Percentiles rank a stretch among this genome's conserved stretches.
Conservation (phyloP, 2,797 vertebrate genomes). For the Myripristis murdjan region DNA sequence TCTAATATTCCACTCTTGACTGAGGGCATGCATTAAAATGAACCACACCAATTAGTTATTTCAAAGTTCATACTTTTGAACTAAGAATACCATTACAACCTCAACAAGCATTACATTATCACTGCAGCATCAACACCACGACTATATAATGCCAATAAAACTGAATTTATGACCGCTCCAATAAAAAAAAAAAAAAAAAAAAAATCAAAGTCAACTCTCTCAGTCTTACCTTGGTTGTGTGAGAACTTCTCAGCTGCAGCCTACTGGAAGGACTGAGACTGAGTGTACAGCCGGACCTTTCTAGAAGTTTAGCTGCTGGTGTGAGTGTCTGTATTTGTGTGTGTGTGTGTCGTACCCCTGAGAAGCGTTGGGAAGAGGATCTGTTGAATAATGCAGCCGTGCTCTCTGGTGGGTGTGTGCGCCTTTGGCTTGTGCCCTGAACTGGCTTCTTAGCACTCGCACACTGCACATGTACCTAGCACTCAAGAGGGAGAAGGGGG, state of each 20-base stretch:
- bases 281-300: constrained; percentile 41
- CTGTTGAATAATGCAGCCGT: constrained; percentile 64
- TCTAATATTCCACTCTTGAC: constrained; percentile 14
- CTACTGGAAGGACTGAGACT: constrained; percentile 35
- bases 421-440: constrained; percentile 76
- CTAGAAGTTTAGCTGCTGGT: constrained; percentile 55
- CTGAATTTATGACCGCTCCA: background rate
- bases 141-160: background rate
- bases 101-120: constrained; percentile 2
- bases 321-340: constrained; percentile 5
- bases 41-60: too few species aligned
- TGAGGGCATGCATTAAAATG: background rate
- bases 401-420: constrained; percentile 74
- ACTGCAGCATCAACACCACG: too few species aligned
- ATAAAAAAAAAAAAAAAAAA: constrained; percentile 9
- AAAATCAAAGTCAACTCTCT: constrained; percentile 24
- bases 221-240: constrained; percentile 66
- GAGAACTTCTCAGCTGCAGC: constrained; percentile 45
- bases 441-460: constrained; percentile 74
- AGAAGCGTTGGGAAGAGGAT: constrained; percentile 56
- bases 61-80: too few species aligned
- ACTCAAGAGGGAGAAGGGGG: constrained; percentile 53
- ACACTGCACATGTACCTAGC: constrained; percentile 74
- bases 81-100: constrained; percentile 8
- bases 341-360: constrained; percentile 49